These are phyloP conservation scores for Lepisosteus oculatus DNA, from an alignment of 2,113 vertebrate species.

Conservation along the genomic window DNA sequence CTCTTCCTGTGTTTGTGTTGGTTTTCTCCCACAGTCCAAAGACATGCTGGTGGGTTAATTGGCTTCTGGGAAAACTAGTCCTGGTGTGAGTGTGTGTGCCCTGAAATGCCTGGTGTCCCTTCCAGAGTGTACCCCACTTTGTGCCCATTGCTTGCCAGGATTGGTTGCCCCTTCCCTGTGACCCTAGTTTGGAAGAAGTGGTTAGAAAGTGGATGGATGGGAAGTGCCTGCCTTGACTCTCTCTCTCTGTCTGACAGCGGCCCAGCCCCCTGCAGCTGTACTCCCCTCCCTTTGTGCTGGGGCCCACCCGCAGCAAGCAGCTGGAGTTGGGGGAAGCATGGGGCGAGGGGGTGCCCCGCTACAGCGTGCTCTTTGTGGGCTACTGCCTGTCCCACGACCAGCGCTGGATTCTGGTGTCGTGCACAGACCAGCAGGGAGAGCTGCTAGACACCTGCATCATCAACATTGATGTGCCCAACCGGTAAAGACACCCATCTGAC, in stretches of 20 bases:
- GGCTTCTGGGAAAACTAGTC: too few species aligned
- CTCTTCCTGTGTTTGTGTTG: too few species aligned
- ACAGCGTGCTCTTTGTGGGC: slow-evolving; percentile 91
- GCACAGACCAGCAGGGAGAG: slow-evolving; percentile 94
- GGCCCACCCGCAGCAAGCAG: slow-evolving; percentile 85
- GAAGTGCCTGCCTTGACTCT: background rate
- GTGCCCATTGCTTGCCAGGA: too few species aligned
- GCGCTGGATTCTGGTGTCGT: slow-evolving; percentile 94
- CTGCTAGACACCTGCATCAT: slow-evolving; percentile 89
- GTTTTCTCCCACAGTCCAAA: too few species aligned
- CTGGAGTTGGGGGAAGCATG: slow-evolving; percentile 86
- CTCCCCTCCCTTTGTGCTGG: slow-evolving; percentile 86
- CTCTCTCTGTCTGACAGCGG: slow-evolving; percentile 63
- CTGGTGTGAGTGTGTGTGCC: too few species aligned
- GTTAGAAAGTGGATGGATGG: too few species aligned
- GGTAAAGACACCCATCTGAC: slow-evolving; percentile 54
- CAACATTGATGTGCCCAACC: slow-evolving; percentile 92
- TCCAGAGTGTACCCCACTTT: too few species aligned
- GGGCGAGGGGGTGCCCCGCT: slow-evolving; percentile 82
- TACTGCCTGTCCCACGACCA: slow-evolving; percentile 96
- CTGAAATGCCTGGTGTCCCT: too few species aligned
- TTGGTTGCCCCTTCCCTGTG: too few species aligned
- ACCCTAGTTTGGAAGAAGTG: too few species aligned
- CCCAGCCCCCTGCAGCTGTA: slow-evolving; percentile 86
- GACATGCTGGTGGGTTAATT: too few species aligned